Base-by-base conservation (phyloP, 2,797 vertebrate genomes). In the Spea hammondii region DNA sequence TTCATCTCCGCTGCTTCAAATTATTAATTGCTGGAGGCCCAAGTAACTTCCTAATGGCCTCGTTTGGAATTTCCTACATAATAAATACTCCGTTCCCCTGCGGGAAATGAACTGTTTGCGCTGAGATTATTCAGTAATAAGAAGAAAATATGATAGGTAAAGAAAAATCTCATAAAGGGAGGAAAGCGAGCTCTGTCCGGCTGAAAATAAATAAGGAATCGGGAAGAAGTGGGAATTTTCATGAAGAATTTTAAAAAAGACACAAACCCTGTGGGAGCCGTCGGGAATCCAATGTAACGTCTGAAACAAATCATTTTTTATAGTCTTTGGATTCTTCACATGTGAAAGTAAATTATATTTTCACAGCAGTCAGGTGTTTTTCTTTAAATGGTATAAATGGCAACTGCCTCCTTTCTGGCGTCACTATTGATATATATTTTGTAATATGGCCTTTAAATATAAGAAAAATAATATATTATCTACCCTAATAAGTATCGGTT, bases 41-140 rank as follows among this genome's bases (percentile, higher is more conserved):
- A 55, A 44, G 5, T 11, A 49, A 62, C 68, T 48, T 55, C 44
- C 51, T 79, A 79, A 79, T 72, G 72, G 72, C 72, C 67, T 79
- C 44, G 72, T 83, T 67, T 44, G 14, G 62, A 62, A 57, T 59
- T 60, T 67, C 32, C 65, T 76, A 48, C 60, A 65, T 78, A 65
- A 78, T 82, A 77, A 17, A 55, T 79, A 77, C 55, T 68, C 70
- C 6, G 72, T n/a, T 80, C 71, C 66, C 72, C 79, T 70, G 79
- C 72, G 76, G 79, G 72, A 80, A 70, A 80, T 71, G 79, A 80
- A 76, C 50, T 80, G 66, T 75, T 80, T 80, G 76, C 76, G 79
- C 67, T 53, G n/a, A 80, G 78, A 79, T 79, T 50, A 75, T 75
- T 48, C 51, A 2, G 65, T 75, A 70, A 80, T 80, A 75, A 75